Evolutionary conservation across 2,113 vertebrate genomes (phyloP).

Genomic region (Mus musculus): DNA sequence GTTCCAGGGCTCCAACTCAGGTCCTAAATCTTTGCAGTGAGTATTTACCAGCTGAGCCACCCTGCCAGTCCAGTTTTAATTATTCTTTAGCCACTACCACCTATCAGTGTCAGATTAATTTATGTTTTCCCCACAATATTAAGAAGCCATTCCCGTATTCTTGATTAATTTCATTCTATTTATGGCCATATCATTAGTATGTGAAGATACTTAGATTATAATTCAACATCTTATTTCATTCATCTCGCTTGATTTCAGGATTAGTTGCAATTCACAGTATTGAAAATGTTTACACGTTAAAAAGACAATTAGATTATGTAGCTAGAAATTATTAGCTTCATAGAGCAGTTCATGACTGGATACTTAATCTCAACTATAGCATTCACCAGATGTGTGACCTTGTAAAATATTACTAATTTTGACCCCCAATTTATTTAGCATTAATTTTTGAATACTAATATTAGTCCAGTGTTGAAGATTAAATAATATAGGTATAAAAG

Average conservation of each 20-base stretch:
- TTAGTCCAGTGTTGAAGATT: not conserved
- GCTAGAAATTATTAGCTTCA: not conserved
- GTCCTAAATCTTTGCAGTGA: not conserved
- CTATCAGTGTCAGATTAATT: not conserved
- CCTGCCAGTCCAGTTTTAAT: not conserved
- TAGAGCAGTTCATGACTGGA: not conserved
- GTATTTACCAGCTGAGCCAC: not conserved
- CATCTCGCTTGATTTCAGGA: not conserved
- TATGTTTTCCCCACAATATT: not conserved
- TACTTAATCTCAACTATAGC: not conserved
- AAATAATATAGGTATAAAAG: not conserved
- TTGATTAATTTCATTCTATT: conserved; percentile 45
- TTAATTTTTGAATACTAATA: conserved; percentile 54
- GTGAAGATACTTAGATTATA: conserved; percentile 43
- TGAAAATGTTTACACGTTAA: conserved; percentile 33
- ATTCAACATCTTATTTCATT: conserved; percentile 23
- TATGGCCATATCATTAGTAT: conserved; percentile 40
- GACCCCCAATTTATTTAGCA: not conserved
- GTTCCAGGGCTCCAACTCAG: not conserved
- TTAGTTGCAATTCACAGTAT: conserved; percentile 21
- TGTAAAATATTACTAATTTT: conserved; percentile 20
- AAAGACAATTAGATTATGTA: conserved; percentile 3
- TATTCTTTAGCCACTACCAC: conserved; percentile 28
- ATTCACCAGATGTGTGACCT: not conserved
- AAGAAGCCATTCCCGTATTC: not conserved